A percentile compares a stretch with the other conserved stretches of the same genome.
These are phyloP conservation scores for Ciconia stormi DNA, from an alignment of 2,113 vertebrate genomes.

Conservation along the genomic window DNA sequence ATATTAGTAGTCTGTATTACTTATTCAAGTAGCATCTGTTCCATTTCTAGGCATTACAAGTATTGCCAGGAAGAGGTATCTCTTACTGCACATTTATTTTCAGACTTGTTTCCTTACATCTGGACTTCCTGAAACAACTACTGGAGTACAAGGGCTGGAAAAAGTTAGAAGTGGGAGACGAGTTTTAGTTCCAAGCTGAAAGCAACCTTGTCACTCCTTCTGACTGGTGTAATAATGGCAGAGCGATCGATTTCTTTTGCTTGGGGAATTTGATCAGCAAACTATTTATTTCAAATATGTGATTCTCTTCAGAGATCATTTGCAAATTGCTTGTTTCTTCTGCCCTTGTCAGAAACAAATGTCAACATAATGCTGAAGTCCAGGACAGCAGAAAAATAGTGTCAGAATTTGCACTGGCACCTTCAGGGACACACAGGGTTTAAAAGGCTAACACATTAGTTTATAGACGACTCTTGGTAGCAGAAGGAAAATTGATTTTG, in stretches of 20 bases:
- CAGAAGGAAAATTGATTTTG: conserved; percentile 33
- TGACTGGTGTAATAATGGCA: background rate
- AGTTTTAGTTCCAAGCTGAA: background rate
- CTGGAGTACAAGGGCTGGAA: background rate
- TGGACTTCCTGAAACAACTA: background rate
- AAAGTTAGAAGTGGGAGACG: background rate
- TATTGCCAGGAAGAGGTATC: background rate
- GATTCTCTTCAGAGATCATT: background rate
- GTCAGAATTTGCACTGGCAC: background rate
- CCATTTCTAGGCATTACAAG: background rate
- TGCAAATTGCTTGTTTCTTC: background rate
- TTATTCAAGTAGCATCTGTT: background rate
- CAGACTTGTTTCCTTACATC: background rate
- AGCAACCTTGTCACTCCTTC: background rate
- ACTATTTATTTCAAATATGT: background rate
- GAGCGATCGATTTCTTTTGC: fast-evolving
- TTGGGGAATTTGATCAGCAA: background rate
- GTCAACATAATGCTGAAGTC: background rate
- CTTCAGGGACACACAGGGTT: background rate
- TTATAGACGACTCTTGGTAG: background rate
- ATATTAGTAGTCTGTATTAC: background rate
- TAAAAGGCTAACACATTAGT: conserved; percentile 2
- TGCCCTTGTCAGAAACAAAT: background rate
- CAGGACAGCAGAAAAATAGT: background rate
- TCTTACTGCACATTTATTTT: background rate